Conservation (phyloP, 2,797 vertebrate species). For the Chromobotia macracanthus region DNA sequence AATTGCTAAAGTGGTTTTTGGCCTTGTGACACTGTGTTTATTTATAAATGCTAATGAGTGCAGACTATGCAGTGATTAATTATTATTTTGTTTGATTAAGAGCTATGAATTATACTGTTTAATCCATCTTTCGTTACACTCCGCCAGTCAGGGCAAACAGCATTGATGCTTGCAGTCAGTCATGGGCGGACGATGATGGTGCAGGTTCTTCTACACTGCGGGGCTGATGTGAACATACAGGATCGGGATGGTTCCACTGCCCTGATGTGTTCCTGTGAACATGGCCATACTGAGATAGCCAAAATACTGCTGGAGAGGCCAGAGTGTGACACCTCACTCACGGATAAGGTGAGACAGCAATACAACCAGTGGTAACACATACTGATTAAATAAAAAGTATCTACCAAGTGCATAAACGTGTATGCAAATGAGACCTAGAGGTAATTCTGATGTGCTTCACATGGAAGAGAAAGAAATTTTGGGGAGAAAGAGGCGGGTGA, state of each 20-base stretch:
- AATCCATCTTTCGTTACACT: slow-evolving; percentile 9
- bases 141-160: slow-evolving; percentile 86
- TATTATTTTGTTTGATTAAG: neutral
- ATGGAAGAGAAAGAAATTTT: neutral
- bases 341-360: slow-evolving; percentile 82
- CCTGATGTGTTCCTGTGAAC: slow-evolving; percentile 90
- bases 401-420: neutral
- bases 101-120: neutral
- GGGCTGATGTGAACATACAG: slow-evolving; percentile 86
- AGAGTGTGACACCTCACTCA: slow-evolving; percentile 79
- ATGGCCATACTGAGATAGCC: slow-evolving; percentile 85
- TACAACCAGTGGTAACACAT: neutral
- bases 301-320: slow-evolving; percentile 86
- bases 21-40: no score
- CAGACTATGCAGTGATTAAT: no score
- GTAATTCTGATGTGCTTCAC: neutral
- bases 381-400: neutral
- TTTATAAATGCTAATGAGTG: no score
- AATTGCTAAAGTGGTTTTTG: no score
- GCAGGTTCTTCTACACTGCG: slow-evolving; percentile 84
- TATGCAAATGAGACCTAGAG: neutral
- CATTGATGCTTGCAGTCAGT: slow-evolving; percentile 92
- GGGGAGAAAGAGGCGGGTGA: neutral
- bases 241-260: slow-evolving; percentile 87
- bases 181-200: slow-evolving; percentile 93